phyloP scores from a whole-genome alignment of 2,888 invertebrate genomes.

The Zygaena filipendulae region DNA sequence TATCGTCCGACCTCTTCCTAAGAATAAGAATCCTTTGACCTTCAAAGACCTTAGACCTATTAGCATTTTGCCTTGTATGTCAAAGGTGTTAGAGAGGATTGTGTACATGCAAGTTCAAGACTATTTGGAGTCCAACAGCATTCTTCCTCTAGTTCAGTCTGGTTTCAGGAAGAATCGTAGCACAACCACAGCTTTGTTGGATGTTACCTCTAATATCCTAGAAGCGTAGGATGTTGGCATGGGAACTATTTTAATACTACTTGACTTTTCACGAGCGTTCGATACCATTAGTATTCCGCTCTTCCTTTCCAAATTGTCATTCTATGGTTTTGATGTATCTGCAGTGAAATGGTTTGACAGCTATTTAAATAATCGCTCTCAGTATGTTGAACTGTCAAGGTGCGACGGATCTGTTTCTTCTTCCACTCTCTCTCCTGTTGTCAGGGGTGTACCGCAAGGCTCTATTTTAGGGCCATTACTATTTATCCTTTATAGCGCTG shows the following conservation, averaged over 20 bases:
- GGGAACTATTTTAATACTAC: constrained; percentile 16
- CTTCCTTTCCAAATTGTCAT: constrained; percentile 4
- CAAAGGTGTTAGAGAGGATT: constrained; percentile 5
- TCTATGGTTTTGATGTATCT: background rate
- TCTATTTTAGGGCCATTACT: too few relatives aligned
- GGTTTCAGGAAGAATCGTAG: constrained; percentile 5
- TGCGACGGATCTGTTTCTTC: background rate
- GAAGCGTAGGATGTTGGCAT: constrained; percentile 15
- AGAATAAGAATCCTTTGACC: constrained; percentile 10
- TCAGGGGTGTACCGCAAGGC: too few relatives aligned
- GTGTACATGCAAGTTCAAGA: constrained; percentile 2
- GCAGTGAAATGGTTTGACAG: constrained; percentile 5
- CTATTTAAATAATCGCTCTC: background rate
- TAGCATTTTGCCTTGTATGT: constrained; percentile 6
- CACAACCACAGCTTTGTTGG: constrained; percentile 11
- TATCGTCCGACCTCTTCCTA: constrained; percentile 18
- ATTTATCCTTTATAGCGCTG: too few relatives aligned
- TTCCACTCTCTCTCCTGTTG: too few relatives aligned
- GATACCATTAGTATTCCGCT: constrained; percentile 14
- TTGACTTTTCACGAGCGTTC: constrained; percentile 25
- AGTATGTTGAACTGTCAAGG: background rate
- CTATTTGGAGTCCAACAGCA: constrained; percentile 4
- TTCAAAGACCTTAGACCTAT: constrained; percentile 19
- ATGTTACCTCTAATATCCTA: constrained; percentile 20
- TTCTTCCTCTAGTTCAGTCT: constrained; percentile 3